These are phyloP conservation scores for Australoheros scitulus DNA, from an alignment of 2,113 vertebrate genomes.

Conservation along the genomic window DNA sequence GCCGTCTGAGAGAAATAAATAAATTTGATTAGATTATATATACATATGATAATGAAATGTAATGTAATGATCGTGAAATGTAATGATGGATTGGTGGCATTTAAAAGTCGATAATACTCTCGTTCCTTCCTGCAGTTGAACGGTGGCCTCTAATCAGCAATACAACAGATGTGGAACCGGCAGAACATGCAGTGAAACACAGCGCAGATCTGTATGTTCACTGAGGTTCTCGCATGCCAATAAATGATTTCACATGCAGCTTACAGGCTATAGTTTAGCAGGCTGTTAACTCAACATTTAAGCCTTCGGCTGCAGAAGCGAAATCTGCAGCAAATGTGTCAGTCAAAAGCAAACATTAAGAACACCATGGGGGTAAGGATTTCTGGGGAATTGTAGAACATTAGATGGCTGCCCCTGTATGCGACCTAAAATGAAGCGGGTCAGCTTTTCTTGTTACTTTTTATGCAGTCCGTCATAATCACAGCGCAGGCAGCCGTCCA, in stretches of 20 bases:
- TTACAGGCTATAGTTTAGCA: slow-evolving; percentile 38
- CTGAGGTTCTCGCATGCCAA: slow-evolving; percentile 42
- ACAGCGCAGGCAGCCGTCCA: slow-evolving; percentile 42
- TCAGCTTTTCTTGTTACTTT: slow-evolving; percentile 17
- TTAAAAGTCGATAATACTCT: neutral
- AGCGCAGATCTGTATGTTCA: slow-evolving; percentile 34
- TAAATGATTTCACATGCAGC: slow-evolving; percentile 59
- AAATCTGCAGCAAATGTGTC: slow-evolving; percentile 11
- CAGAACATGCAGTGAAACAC: slow-evolving; percentile 24
- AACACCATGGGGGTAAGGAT: slow-evolving; percentile 6
- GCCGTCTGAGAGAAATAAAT: too few relatives aligned
- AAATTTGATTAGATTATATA: neutral
- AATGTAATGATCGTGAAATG: neutral
- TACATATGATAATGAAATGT: neutral
- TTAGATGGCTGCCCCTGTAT: neutral
- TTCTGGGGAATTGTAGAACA: neutral
- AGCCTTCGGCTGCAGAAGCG: slow-evolving; percentile 24
- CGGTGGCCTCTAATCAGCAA: neutral
- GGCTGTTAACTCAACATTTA: slow-evolving; percentile 59
- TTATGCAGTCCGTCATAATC: slow-evolving; percentile 43
- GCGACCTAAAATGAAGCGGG: neutral
- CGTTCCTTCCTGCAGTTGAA: neutral
- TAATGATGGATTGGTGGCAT: neutral
- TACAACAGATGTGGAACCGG: slow-evolving; percentile 31
- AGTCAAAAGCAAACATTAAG: slow-evolving; percentile 23